A percentile compares a stretch with the other conserved stretches of the same genome.
phyloP scores from a whole-genome alignment of 2,888 invertebrate species.

The Venusia cambrica region DNA sequence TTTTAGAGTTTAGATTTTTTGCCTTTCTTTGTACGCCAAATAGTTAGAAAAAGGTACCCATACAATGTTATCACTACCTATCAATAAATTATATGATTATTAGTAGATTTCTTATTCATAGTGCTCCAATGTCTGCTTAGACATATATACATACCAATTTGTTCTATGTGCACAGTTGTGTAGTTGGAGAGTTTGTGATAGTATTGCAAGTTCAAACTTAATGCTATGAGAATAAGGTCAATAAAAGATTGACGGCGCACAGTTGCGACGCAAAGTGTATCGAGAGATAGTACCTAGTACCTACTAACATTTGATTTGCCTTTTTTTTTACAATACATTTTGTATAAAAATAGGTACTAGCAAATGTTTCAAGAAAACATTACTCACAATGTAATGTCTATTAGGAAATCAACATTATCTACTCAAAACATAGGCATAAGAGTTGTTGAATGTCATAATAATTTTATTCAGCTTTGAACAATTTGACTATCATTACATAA shows the following conservation, averaged over 20 bases:
- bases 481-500: too few species aligned
- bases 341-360: too few species aligned
- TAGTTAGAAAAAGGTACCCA: neutral
- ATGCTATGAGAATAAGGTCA: constrained; percentile 40
- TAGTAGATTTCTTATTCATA: constrained; percentile 25
- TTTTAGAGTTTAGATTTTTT: constrained; percentile 42
- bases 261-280: constrained; percentile 46
- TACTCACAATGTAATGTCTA: too few species aligned
- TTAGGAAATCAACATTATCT: too few species aligned
- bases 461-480: too few species aligned
- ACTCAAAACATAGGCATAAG: too few species aligned
- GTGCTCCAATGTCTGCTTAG: constrained; percentile 43
- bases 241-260: constrained; percentile 37
- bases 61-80: too few species aligned
- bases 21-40: neutral
- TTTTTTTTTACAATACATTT: too few species aligned
- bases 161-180: constrained; percentile 59
- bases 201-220: constrained; percentile 48
- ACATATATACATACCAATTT: constrained; percentile 32
- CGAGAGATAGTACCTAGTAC: constrained; percentile 41
- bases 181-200: constrained; percentile 49
- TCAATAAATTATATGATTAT: too few species aligned
- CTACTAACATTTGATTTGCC: constrained; percentile 36
- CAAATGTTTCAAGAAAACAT: too few species aligned
- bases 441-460: too few species aligned